phyloP scores from a whole-genome alignment of 2,888 invertebrate genomes.

The Cecidostiba fungosa region DNA sequence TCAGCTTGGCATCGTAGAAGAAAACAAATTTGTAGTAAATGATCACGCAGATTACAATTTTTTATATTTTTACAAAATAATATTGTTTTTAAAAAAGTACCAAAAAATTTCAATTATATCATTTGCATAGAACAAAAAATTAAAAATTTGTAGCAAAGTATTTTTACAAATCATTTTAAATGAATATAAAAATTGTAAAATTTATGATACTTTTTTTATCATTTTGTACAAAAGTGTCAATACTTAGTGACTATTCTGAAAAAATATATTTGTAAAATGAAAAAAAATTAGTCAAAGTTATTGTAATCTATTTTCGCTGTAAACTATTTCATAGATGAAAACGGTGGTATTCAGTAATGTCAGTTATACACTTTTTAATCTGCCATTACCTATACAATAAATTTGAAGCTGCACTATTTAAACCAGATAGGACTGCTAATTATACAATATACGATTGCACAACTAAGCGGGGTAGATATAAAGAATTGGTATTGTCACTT shows the following conservation, averaged over 20 bases:
- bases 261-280: not conserved
- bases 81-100: not conserved
- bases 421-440: not conserved
- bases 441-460: not conserved
- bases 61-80: not conserved
- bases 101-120: not conserved
- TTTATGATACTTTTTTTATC: not conserved
- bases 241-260: not conserved
- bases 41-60: not conserved
- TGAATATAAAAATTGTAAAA: not conserved
- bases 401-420: not conserved
- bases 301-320: not conserved
- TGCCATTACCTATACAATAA: not conserved
- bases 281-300: not conserved
- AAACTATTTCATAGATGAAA: not conserved
- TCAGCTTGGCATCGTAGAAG: not conserved
- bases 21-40: not conserved
- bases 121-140: not conserved
- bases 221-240: not conserved
- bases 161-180: not conserved
- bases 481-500: constrained; percentile 32
- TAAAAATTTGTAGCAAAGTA: not conserved
- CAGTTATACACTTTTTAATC: not conserved
- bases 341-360: not conserved
- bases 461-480: not conserved